Base-by-base conservation (phyloP, 1,140 invertebrate species). In the Asbolus verrucosus region DNA sequence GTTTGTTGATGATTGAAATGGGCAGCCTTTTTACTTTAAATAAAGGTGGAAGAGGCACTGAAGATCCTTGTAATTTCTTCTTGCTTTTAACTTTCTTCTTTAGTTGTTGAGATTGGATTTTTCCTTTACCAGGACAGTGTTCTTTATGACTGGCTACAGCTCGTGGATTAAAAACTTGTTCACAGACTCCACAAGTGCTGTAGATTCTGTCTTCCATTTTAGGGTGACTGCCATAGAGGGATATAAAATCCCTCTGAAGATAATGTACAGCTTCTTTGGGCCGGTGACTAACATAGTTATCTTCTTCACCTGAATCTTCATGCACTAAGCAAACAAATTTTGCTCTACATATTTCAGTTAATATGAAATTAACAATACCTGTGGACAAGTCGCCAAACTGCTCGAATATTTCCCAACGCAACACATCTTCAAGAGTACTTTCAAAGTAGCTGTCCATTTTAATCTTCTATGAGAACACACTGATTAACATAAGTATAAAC, bases 71-170 rank as follows among this genome's bases (percentile, higher is more conserved):
- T 30, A 70, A 16, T 36, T 69, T 59, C 46, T 70, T 71, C 68
- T 75, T 77, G 27, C 50, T 71, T 65, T 76, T 76, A 6, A 75
- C 67, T 69, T 76, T 76, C 31, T 76, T 77, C 61, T 77, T 77
- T 33, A 75, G 30, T 36, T 73, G 31, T 60, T 38, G 33, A 15
- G 69, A 38, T 14, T 61, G 43, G 33, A 60, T 61, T 54, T 68
- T 65, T 16, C 19, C 31, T 60, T 46, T 65, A 9, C 38, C 69
- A 11, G 72, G 62, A 71, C 76, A 77, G 60, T 65, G 39, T 24
- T 63, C 67, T 39, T 71, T 75, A 62, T 77, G 76, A 24, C 50
- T 60, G 54, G 72, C 68, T 13, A 76, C 69, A 43, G 72, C 71
- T 24, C 43, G 54, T 3, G 75, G 76, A 36, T 77, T 76, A 61